These are phyloP conservation scores for Acropternis orthonyx DNA, from an alignment of 2,797 vertebrate genomes.

Conservation along the genomic window DNA sequence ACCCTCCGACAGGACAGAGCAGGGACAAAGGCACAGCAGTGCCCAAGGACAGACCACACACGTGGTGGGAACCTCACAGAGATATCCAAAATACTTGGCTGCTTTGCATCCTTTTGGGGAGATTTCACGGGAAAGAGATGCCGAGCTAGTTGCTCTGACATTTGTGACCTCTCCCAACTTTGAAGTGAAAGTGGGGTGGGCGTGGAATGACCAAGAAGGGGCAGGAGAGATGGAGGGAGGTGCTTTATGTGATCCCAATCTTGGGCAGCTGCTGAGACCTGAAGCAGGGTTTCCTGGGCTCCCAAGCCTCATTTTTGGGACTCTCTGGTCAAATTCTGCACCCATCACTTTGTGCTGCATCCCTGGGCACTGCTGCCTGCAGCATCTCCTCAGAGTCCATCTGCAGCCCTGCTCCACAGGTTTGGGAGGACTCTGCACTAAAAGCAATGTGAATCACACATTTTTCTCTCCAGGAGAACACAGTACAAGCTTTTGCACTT, in stretches of 20 bases:
- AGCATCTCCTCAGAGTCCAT: neutral
- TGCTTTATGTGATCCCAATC: rapidly evolving
- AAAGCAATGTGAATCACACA: rapidly evolving
- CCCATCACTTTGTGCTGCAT: rapidly evolving
- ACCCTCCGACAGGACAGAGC: neutral
- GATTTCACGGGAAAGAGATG: neutral
- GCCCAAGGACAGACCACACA: neutral
- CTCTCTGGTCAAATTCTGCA: too few species aligned
- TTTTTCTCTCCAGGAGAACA: neutral
- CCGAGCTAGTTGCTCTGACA: neutral
- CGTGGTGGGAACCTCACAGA: rapidly evolving
- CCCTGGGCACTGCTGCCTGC: rapidly evolving
- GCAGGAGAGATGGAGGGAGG: neutral
- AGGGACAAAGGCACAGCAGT: neutral
- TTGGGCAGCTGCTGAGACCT: neutral
- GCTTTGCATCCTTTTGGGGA: neutral
- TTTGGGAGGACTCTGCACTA: neutral
- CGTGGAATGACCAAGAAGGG: neutral
- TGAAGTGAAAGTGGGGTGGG: rapidly evolving
- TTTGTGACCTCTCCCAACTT: neutral
- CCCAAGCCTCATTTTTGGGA: rapidly evolving
- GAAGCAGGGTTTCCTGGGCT: neutral
- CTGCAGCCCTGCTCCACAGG: rapidly evolving
- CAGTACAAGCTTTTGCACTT: constrained; percentile 47
- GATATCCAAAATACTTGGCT: neutral